phyloP scores from a whole-genome alignment of 1,140 invertebrate genomes.

The Galleria mellonella region DNA sequence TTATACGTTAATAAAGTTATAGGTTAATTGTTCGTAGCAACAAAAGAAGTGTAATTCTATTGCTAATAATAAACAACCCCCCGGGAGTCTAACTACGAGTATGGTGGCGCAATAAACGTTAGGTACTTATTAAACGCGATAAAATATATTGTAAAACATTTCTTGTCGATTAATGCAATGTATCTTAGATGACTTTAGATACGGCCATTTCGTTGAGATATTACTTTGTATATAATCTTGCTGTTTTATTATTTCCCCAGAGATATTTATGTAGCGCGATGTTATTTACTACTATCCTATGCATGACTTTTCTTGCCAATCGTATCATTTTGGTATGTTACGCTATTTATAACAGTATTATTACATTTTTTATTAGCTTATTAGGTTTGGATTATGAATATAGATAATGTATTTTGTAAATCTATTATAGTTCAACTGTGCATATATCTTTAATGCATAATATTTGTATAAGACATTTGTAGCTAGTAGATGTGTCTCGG shows the following conservation, averaged over 20 bases:
- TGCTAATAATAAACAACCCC: too few species aligned
- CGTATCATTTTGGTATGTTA: slow-evolving; percentile 1
- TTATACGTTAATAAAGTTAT: too few species aligned
- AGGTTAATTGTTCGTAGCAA: too few species aligned
- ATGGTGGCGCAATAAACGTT: too few species aligned
- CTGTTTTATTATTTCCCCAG: slow-evolving; percentile 7
- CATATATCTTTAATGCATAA: slow-evolving; percentile 9
- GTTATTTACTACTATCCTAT: slow-evolving; percentile 7
- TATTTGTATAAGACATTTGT: slow-evolving; percentile 10
- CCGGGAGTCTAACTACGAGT: too few species aligned
- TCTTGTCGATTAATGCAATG: too few species aligned
- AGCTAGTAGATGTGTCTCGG: slow-evolving; percentile 4
- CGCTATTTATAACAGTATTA: slow-evolving; percentile 1
- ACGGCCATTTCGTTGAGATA: not conserved
- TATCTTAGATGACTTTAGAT: too few species aligned
- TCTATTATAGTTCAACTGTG: not conserved
- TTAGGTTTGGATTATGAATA: not conserved
- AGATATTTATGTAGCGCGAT: slow-evolving; percentile 3
- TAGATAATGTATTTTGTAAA: not conserved
- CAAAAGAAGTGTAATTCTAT: too few species aligned
- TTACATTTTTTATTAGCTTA: slow-evolving; percentile 6
- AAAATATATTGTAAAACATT: too few species aligned
- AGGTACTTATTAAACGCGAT: too few species aligned
- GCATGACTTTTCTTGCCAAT: slow-evolving; percentile 8
- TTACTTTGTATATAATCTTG: not conserved